phyloP scores from a whole-genome alignment of 2,797 vertebrate genomes.

The Megaceryle alcyon region DNA sequence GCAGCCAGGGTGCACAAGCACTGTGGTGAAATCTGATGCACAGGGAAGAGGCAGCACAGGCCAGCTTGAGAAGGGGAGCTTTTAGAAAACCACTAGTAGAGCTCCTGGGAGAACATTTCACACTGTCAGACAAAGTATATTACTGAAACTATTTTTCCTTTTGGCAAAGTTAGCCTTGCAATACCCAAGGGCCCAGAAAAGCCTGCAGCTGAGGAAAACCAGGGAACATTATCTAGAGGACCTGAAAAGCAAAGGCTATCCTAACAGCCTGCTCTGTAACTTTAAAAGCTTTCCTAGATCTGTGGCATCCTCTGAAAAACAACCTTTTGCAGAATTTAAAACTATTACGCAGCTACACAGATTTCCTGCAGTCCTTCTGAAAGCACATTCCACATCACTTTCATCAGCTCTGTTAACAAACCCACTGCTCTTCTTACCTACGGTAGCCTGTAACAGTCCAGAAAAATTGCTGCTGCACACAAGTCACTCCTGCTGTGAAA shows the following conservation, averaged over 20 bases:
- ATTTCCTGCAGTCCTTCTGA: neutral
- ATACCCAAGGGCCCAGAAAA: neutral
- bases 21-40: neutral
- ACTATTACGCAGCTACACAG: neutral
- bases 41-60: neutral
- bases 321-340: neutral
- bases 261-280: accelerated
- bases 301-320: neutral
- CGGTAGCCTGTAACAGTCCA: neutral
- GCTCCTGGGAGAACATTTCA: neutral
- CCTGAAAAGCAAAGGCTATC: neutral
- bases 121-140: neutral
- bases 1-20: neutral
- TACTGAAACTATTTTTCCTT: neutral
- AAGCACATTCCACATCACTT: neutral
- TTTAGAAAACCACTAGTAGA: neutral
- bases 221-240: neutral
- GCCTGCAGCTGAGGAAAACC: neutral
- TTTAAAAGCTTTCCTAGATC: neutral
- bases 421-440: neutral
- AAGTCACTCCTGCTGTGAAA: neutral
- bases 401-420: neutral
- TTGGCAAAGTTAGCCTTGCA: neutral
- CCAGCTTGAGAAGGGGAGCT: neutral
- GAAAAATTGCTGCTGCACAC: neutral